Evolutionary conservation across 2,888 invertebrate genomes (phyloP).

Genomic region (Diplolepis rosae): DNA sequence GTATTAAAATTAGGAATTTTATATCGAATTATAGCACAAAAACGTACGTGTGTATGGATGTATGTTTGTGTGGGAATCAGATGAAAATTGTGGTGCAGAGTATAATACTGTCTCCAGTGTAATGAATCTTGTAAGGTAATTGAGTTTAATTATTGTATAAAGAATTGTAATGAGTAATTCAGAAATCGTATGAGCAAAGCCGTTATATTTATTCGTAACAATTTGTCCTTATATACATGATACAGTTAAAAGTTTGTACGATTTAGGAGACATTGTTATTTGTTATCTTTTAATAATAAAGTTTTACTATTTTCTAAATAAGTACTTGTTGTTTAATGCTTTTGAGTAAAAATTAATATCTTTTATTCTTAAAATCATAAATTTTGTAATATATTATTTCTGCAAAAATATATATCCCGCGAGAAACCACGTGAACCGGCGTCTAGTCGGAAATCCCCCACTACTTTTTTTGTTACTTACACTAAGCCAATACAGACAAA

Average conservation of each 20-base stretch:
- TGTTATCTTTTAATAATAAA: constrained; percentile 66
- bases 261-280: constrained; percentile 62
- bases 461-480: not conserved
- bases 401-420: not conserved
- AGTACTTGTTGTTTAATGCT: not conserved
- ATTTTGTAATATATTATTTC: not conserved
- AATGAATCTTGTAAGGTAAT: not conserved
- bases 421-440: not conserved
- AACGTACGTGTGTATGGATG: not conserved
- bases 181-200: not conserved
- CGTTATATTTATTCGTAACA: not conserved
- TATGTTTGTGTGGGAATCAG: constrained; percentile 12
- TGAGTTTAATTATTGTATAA: not conserved
- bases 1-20: not conserved
- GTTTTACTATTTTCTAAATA: constrained; percentile 62
- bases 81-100: not conserved
- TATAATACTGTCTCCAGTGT: not conserved
- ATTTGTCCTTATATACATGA: not conserved
- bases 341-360: too few relatives aligned
- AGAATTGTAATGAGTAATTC: not conserved
- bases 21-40: not conserved
- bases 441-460: not conserved
- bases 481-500: too few relatives aligned
- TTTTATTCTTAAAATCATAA: too few relatives aligned
- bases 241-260: constrained; percentile 47